Percentiles rank a stretch among this genome's conserved stretches.
phyloP scores from a whole-genome alignment of 2,888 invertebrate genomes.

The Orthosia cruda region DNA sequence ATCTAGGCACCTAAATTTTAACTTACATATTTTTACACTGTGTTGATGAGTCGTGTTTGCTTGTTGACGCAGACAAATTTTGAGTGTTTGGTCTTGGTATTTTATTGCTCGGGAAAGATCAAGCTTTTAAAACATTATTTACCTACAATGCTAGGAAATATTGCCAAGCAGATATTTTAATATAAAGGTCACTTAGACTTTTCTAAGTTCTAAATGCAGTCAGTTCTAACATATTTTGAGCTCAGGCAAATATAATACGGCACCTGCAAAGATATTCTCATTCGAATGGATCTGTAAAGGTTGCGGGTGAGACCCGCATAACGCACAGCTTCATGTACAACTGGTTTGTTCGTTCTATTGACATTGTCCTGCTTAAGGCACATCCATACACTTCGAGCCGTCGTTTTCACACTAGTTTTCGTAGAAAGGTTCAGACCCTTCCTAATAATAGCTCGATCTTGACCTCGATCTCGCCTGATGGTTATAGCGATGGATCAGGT shows the following conservation, averaged over 20 bases:
- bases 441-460: no score
- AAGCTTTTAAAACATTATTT: no score
- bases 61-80: no score
- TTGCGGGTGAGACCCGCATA: slow-evolving; percentile 19
- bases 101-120: no score
- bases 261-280: slow-evolving; percentile 30
- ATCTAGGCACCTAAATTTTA: not conserved
- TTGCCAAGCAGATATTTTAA: not conserved
- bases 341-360: slow-evolving; percentile 29
- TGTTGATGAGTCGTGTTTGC: no score
- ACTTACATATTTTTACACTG: no score
- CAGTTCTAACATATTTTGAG: not conserved
- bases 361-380: slow-evolving; percentile 30
- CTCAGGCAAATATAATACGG: slow-evolving; percentile 7
- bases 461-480: no score
- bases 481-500: no score
- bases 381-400: not conserved
- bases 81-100: no score
- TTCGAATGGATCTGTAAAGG: slow-evolving; percentile 28
- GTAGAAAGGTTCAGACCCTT: no score
- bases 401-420: not conserved
- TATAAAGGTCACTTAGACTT: not conserved
- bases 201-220: not conserved
- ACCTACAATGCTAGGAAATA: no score
- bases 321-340: slow-evolving; percentile 16